phyloP scores from a whole-genome alignment of 2,797 vertebrate genomes.

The Myoxocephalus aenaeus region DNA sequence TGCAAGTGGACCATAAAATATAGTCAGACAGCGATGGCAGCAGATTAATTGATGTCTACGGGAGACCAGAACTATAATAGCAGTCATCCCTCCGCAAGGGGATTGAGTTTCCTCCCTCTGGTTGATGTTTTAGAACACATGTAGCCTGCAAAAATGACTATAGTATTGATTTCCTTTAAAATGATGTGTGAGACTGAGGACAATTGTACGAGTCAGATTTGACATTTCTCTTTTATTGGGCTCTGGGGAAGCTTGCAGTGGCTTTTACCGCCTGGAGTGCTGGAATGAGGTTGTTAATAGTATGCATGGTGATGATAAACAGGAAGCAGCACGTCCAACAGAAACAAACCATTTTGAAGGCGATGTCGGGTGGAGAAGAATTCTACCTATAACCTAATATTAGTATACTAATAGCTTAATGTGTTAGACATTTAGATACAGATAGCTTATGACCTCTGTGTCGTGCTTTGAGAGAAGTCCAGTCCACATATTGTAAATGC shows the following conservation, averaged over 20 bases:
- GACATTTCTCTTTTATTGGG: background rate
- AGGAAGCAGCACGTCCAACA: constrained; percentile 34
- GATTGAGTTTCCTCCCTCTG: background rate
- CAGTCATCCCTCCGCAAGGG: background rate
- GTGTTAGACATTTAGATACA: background rate
- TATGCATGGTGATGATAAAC: constrained; percentile 35
- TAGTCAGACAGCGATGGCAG: background rate
- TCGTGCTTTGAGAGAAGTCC: background rate
- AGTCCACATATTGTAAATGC: background rate
- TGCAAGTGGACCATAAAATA: background rate
- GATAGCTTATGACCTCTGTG: background rate
- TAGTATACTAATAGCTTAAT: background rate
- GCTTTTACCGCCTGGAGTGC: constrained; percentile 12
- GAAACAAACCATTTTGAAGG: constrained; percentile 35
- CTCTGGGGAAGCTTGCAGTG: background rate
- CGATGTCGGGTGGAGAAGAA: constrained; percentile 22
- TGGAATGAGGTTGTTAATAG: constrained; percentile 40
- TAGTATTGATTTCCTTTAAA: background rate
- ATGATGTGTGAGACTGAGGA: background rate
- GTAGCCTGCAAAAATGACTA: background rate
- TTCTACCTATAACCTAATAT: background rate
- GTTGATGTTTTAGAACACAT: background rate
- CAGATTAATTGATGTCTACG: background rate
- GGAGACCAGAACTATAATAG: background rate
- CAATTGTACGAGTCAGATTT: background rate